These are phyloP conservation scores for Actias luna DNA, from an alignment of 2,888 invertebrate species.

Conservation along the genomic window DNA sequence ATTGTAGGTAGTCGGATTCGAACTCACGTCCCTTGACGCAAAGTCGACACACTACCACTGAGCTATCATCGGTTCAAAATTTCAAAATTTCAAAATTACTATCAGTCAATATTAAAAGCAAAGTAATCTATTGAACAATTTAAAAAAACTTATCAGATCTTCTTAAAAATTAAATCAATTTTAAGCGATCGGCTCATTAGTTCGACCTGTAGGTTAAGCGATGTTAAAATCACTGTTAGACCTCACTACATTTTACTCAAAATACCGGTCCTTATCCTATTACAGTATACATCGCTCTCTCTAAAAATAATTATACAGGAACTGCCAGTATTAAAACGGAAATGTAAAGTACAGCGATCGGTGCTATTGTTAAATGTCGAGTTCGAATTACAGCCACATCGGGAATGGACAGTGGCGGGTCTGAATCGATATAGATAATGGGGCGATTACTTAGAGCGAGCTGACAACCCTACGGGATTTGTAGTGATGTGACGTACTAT, in stretches of 20 bases:
- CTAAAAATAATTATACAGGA: too few species aligned
- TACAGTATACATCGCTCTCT: conserved; percentile 22
- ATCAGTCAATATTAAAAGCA: too few species aligned
- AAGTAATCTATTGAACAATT: neutral
- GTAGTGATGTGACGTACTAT: conserved; percentile 34
- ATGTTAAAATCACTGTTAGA: conserved; percentile 32
- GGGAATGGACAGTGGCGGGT: conserved; percentile 10
- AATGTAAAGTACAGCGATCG: conserved; percentile 21
- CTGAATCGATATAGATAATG: conserved; percentile 47
- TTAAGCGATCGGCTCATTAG: conserved; percentile 38
- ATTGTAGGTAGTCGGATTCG: too few species aligned
- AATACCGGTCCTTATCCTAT: neutral
- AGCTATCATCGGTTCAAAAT: too few species aligned
- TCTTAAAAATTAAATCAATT: conserved; percentile 32
- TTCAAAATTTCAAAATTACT: too few species aligned
- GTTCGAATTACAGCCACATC: neutral
- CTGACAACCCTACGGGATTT: conserved; percentile 58
- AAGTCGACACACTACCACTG: too few species aligned
- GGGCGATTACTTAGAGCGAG: conserved; percentile 64
- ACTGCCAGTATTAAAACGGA: neutral
- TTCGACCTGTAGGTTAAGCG: conserved; percentile 31
- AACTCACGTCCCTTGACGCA: too few species aligned
- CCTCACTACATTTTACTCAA: conserved; percentile 17
- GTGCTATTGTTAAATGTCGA: neutral
- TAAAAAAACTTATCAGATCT: neutral